Conservation (phyloP, 1,140 invertebrate species). For the Mycetomoellerius zeteki region DNA sequence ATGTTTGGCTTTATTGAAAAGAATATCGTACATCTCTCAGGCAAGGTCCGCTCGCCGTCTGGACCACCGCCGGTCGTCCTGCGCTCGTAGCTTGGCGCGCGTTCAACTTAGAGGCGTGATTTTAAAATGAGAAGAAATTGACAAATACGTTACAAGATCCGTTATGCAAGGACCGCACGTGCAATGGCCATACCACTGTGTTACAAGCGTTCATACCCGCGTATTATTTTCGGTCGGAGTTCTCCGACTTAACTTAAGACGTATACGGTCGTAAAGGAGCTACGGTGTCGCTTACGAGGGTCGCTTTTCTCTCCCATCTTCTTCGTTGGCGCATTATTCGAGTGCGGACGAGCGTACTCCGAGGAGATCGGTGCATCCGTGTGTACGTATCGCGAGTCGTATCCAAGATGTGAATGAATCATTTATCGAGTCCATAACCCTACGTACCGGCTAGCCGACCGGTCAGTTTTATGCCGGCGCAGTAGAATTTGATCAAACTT, state of each 20-base stretch:
- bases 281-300: constrained; percentile 69
- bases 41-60: constrained; percentile 29
- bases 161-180: neutral
- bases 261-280: constrained; percentile 75
- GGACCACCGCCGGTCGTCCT: neutral
- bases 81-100: neutral
- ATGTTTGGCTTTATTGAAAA: constrained; percentile 86
- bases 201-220: constrained; percentile 22
- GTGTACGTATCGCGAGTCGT: constrained; percentile 69
- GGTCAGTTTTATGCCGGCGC: constrained; percentile 87
- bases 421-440: constrained; percentile 86
- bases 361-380: constrained; percentile 54
- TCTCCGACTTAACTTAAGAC: constrained; percentile 39
- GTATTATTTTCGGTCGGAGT: constrained; percentile 31
- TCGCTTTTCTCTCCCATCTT: constrained; percentile 53
- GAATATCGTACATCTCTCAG: constrained; percentile 80
- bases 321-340: constrained; percentile 29
- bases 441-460: constrained; percentile 59
- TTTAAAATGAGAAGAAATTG: constrained; percentile 9
- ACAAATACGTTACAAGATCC: neutral
- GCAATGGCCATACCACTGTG: neutral
- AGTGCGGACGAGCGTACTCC: constrained; percentile 11
- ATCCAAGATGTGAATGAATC: constrained; percentile 85
- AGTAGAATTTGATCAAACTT: constrained; percentile 88
- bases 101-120: neutral